Percentiles rank a stretch among this genome's conserved stretches.
phyloP scores from a whole-genome alignment of 2,113 vertebrate species.

The Poicephalus meyeri region DNA sequence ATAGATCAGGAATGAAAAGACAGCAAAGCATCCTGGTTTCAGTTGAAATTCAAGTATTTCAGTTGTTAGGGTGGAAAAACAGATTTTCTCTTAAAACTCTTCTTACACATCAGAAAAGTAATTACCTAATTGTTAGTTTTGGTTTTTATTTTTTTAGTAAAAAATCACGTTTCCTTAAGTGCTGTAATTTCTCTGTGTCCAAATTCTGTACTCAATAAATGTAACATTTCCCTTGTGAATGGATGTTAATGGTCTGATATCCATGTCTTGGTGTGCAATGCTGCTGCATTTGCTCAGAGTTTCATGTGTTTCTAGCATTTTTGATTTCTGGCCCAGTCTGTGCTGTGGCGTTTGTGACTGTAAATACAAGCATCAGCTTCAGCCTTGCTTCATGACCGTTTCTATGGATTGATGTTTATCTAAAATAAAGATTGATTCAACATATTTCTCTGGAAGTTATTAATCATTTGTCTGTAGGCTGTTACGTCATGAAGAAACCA shows the following conservation, averaged over 20 bases:
- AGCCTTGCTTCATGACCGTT: background rate
- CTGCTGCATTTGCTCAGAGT: background rate
- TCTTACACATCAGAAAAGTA: background rate
- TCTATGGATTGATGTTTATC: background rate
- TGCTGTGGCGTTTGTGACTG: background rate
- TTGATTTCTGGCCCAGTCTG: background rate
- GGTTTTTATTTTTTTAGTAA: background rate
- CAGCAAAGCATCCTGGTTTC: background rate
- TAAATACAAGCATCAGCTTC: background rate
- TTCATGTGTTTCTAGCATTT: background rate
- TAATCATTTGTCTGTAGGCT: background rate
- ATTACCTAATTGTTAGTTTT: background rate
- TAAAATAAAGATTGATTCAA: background rate
- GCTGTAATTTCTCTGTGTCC: background rate
- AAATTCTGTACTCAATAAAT: background rate
- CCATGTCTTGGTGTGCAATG: rapidly evolving
- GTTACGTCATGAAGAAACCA: background rate
- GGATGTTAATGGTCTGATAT: background rate
- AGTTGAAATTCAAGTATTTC: background rate
- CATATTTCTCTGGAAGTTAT: background rate
- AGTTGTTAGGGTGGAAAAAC: background rate
- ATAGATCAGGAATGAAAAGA: background rate
- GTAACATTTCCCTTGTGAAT: background rate
- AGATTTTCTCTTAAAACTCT: background rate
- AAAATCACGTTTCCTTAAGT: background rate